These are phyloP conservation scores for Aphodius granarius DNA, from an alignment of 2,888 invertebrate species.

Conservation along the genomic window DNA sequence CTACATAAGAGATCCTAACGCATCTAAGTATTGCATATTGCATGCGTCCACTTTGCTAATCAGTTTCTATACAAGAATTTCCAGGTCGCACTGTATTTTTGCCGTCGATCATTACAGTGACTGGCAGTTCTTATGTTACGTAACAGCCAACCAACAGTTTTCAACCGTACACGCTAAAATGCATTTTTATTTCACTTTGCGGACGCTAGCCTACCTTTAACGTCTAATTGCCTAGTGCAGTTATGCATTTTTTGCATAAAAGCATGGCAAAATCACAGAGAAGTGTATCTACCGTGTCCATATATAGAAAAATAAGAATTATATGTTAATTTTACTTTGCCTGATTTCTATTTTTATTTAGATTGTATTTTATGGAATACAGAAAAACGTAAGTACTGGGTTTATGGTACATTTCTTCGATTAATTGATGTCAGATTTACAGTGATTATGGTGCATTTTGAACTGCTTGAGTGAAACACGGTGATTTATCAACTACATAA, in stretches of 20 bases:
- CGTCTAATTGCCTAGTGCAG: background rate
- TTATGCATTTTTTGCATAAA: background rate
- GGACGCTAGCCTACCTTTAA: background rate
- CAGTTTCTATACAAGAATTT: background rate
- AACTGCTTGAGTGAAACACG: background rate
- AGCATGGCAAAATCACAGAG: background rate
- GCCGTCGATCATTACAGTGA: background rate
- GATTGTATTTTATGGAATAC: too few species aligned
- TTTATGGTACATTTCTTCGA: background rate
- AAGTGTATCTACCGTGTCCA: background rate
- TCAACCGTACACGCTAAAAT: background rate
- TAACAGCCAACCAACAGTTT: background rate
- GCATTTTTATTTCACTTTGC: background rate
- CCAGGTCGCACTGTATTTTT: background rate
- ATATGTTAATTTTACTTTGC: too few species aligned
- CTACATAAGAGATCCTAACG: background rate
- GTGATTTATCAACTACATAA: background rate
- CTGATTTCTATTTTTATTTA: too few species aligned
- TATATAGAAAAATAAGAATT: background rate
- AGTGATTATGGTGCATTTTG: background rate
- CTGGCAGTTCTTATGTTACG: background rate
- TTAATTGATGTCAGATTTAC: background rate
- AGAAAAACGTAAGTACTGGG: background rate
- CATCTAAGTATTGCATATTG: too few species aligned
- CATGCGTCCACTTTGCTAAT: background rate